Evolutionary conservation across 2,888 invertebrate genomes (phyloP).

Genomic region (Ophioninae sp.): DNA sequence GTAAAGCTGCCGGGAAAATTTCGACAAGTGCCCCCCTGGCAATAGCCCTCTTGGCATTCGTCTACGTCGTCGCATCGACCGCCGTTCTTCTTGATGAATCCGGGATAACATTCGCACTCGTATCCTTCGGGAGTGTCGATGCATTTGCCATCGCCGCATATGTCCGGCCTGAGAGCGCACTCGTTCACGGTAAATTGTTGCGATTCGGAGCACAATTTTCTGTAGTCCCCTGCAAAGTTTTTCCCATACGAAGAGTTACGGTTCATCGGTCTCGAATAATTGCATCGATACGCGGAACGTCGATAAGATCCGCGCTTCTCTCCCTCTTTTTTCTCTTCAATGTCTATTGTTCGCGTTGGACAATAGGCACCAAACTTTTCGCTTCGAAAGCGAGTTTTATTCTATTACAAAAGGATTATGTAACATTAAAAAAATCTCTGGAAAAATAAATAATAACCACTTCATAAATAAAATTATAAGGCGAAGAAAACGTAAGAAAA

Average conservation of each 20-base stretch:
- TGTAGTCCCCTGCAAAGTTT: slow-evolving; percentile 83
- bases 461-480: no score
- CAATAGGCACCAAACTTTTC: not conserved
- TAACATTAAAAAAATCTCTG: not conserved
- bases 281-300: slow-evolving; percentile 9
- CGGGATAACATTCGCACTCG: slow-evolving; percentile 89
- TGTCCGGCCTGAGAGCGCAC: slow-evolving; percentile 88
- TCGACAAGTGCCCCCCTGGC: slow-evolving; percentile 88
- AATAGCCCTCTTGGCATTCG: slow-evolving; percentile 90
- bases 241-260: slow-evolving; percentile 10
- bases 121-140: slow-evolving; percentile 89
- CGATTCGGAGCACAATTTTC: slow-evolving; percentile 82
- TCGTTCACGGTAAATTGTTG: slow-evolving; percentile 84
- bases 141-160: slow-evolving; percentile 89
- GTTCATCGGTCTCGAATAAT: slow-evolving; percentile 41
- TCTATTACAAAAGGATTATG: slow-evolving; percentile 1
- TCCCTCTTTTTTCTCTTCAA: not conserved
- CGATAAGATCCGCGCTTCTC: slow-evolving; percentile 45
- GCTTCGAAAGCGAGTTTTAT: not conserved
- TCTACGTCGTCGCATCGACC: slow-evolving; percentile 87
- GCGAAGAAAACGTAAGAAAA: no score
- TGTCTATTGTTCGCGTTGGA: slow-evolving; percentile 1
- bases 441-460: no score
- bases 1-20: slow-evolving; percentile 89
- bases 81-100: slow-evolving; percentile 82